Evolutionary conservation across 2,888 invertebrate genomes (phyloP), one percentile per base, ranked within the genome.

Genomic region (Coelopa pilipes): DNA sequence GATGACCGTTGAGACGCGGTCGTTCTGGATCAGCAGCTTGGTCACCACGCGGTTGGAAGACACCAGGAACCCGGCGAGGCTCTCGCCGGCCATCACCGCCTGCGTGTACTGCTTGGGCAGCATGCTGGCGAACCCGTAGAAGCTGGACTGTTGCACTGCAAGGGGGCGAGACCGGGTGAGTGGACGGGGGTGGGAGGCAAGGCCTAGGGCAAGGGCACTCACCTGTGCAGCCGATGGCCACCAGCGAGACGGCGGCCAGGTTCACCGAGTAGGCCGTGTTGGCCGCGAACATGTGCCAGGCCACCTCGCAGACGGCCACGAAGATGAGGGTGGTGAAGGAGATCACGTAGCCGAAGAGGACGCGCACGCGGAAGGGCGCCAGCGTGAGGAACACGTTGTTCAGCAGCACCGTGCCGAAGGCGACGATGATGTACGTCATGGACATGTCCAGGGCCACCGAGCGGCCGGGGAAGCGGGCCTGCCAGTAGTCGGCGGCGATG

Each of bases 71-170:
- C 97, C 96, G 21, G 96, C 88, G 75, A 88, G 83, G 93, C 96
- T 97, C 90, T 97, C 97, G 75, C 97, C 97, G 7, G 94, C 94
- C 97, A 97, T 97, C 1, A 97, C 96, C 49, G 97, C 96, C 87
- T 97, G 96, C 0, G 96, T 97, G 83, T 96, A 97, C 77, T 94
- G 92, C 66, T 88, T 88, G 24, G 97, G 97, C 76, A 97, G 89
- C 92, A 96, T 96, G 75, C 96, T 96, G 1, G 96, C 95, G 85
- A 96, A 96, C 2, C 97, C 97, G 85, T 97, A 97, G 88, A 96
- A 97, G 83, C 96, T 96, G 0, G 96, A 96, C 86, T 97, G 97
- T 87, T 97, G 97, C 74, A 97, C 93, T 90, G 57, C 45, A 69
- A 34, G 21, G n/a, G 50, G 11, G 49, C 2, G 69, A 34, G 10